Evolutionary conservation across 2,888 invertebrate genomes (phyloP), one percentile per base, ranked within the genome.

Genomic region (Trachelus stipa): DNA sequence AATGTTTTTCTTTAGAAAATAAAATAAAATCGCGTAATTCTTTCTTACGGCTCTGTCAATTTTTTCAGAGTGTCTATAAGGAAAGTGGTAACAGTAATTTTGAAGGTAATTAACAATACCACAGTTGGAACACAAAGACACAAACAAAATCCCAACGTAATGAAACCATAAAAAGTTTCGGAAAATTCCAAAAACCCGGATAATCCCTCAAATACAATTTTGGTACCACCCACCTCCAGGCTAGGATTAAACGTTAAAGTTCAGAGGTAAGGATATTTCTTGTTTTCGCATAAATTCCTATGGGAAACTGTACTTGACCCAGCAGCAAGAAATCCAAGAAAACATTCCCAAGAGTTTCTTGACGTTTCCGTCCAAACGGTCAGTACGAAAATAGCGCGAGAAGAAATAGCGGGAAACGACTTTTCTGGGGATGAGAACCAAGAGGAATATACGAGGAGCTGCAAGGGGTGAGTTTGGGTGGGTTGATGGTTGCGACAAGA

Each of bases 391-490:
- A 71, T 34, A 68, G 56, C 15, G 68, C 68, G 69, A 74, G 35
- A 35, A 68, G 69, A 56, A 71, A 75, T 56, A 56, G 40, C 35
- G 33, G 73, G 56, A 77, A 74, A 37, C 31, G 74, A 75, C 73
- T 68, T 76, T 30, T 37, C 37, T 40, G 40, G 78, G 12, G 30
- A 73, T 34, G 77, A 71, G 76, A 35, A 33, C n/a, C 75, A 79
- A 76, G 76, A 79, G 80, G 80, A 80, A 81, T 56, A 56, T 56
- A 56, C 56, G 79, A 79, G 77, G 78, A 79, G 80, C 77, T 79
- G 79, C 80, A 82, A 77, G 81, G 83, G 81, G 83, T 80, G 86
- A 87, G 86, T 87, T 88, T 87, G 86, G 85, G 85, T 85, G 81
- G 82, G 80, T 82, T 56, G 56, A 56, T 56, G 23, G 56, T 56